A percentile compares a stretch with the other conserved stretches of the same genome.
phyloP scores from a whole-genome alignment of 2,797 vertebrate genomes.

The Tachyglossus aculeatus region DNA sequence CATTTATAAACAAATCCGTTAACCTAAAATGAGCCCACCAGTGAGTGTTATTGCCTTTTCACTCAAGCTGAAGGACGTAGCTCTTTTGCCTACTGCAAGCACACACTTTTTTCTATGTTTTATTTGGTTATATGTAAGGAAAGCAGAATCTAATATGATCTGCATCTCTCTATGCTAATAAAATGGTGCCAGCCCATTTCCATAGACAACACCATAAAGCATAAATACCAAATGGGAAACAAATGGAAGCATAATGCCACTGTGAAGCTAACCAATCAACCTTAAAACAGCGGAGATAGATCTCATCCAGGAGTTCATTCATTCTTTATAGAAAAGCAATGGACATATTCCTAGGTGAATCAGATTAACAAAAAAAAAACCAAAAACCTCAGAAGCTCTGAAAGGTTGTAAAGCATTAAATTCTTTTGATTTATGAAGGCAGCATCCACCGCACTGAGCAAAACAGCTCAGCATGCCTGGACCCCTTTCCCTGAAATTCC shows the following conservation, averaged over 20 bases:
- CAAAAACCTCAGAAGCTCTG: slow-evolving; percentile 19
- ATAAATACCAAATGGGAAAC: slow-evolving; percentile 62
- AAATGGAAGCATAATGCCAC: slow-evolving; percentile 51
- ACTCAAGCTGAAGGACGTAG: background rate
- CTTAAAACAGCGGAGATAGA: slow-evolving; percentile 62
- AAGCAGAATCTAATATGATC: slow-evolving; percentile 47
- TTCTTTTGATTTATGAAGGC: slow-evolving; percentile 73
- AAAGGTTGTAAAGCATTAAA: slow-evolving; percentile 65
- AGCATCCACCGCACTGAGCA: slow-evolving; percentile 48
- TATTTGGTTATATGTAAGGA: slow-evolving; percentile 27
- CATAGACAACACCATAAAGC: slow-evolving; percentile 58
- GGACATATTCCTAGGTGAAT: slow-evolving; percentile 66
- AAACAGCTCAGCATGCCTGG: slow-evolving; percentile 65
- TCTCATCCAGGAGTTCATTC: slow-evolving; percentile 57
- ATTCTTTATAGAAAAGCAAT: slow-evolving; percentile 63
- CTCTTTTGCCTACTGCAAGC: slow-evolving; percentile 2
- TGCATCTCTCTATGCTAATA: slow-evolving; percentile 66
- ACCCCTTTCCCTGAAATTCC: slow-evolving; percentile 67
- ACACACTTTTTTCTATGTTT: slow-evolving; percentile 18
- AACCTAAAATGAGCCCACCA: background rate
- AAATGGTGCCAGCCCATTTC: slow-evolving; percentile 52
- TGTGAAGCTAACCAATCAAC: slow-evolving; percentile 60
- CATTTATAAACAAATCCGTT: background rate
- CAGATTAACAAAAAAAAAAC: slow-evolving; percentile 33
- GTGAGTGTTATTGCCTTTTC: background rate